Evolutionary conservation across 2,888 invertebrate genomes (phyloP), one percentile per base, ranked within the genome.

Genomic region (Ophion ellenae): DNA sequence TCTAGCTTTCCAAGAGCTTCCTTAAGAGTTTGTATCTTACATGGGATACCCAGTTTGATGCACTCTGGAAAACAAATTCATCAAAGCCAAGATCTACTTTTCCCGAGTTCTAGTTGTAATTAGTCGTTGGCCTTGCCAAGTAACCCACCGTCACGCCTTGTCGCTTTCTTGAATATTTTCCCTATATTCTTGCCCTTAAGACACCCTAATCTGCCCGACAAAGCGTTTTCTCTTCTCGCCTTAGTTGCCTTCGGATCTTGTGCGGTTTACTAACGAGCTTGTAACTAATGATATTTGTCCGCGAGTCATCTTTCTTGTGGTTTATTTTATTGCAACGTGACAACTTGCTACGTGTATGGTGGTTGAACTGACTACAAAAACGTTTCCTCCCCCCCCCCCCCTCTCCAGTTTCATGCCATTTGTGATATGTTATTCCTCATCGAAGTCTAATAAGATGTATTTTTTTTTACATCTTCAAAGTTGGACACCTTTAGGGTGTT

Each of bases 31-130:
- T 36, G 28, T 57, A 70, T 83, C 47, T 47, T 61, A 66, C 14
- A 36, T 20, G 36, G 10, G 61, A 47, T 61, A 53, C 28, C 69
- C 64, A 20, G 36, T 61, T 66, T 67, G 61, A 71, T 82, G 74
- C 87, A 81, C 84, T 88, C 87, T 69, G 74, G 79, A 87, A 87
- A 87, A 83, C 87, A 89, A 90, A 91, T 91, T 90, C 89, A 90
- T 90, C 89, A 89, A 90, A 90, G 89, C 89, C 89, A 85, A 75
- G 69, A 14, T 64, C 32, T 61, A 69, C 40, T 77, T 78, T 24
- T 32, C 32, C 32, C 36, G 36, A 24, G 20, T 9, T 47, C 20
- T 76, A 69, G 20, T 64, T 24, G 17, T 61, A 6, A 45, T 63
- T 14, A 28, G 47, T 78, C 24, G 57, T 45, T 67, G 14, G 53